Percentiles rank a stretch among this genome's conserved stretches.
Conservation (phyloP, 2,113 vertebrate species). For the Apteryx mantelli region DNA sequence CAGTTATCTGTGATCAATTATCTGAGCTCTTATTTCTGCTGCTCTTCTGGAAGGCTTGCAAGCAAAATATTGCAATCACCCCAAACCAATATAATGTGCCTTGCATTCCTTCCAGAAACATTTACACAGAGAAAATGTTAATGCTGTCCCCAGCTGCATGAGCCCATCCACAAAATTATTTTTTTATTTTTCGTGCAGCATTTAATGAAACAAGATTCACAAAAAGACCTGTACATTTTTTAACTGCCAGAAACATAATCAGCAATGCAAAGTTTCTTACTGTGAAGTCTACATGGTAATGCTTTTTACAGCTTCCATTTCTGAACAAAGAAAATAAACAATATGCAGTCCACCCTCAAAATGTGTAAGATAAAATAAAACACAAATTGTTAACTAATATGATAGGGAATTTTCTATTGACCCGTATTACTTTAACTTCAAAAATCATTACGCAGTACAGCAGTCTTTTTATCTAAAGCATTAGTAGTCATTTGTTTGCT, state of each 20-base stretch:
- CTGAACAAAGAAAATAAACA: not conserved
- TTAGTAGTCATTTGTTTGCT: conserved; percentile 71
- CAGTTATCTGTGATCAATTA: not conserved
- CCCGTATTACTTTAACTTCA: conserved; percentile 66
- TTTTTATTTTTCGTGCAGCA: not conserved
- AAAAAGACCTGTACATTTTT: not conserved
- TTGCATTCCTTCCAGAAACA: not conserved
- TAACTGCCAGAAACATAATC: not conserved
- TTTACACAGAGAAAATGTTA: not conserved
- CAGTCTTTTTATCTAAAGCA: conserved; percentile 63
- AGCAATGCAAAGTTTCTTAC: not conserved
- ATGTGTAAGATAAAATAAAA: conserved; percentile 47
- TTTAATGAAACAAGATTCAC: not conserved
- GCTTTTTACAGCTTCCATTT: not conserved
- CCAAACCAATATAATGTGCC: not conserved
- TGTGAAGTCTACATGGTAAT: not conserved
- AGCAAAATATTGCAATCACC: not conserved
- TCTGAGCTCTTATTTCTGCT: not conserved
- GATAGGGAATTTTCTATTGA: conserved; percentile 71
- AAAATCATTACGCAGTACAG: conserved; percentile 75
- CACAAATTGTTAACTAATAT: conserved; percentile 68
- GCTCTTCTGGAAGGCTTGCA: not conserved
- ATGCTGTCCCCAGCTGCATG: not conserved
- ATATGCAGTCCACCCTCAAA: not conserved
- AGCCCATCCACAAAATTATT: not conserved